These are phyloP conservation scores for Prunella strophiata DNA, from an alignment of 2,797 vertebrate species.

Conservation along the genomic window DNA sequence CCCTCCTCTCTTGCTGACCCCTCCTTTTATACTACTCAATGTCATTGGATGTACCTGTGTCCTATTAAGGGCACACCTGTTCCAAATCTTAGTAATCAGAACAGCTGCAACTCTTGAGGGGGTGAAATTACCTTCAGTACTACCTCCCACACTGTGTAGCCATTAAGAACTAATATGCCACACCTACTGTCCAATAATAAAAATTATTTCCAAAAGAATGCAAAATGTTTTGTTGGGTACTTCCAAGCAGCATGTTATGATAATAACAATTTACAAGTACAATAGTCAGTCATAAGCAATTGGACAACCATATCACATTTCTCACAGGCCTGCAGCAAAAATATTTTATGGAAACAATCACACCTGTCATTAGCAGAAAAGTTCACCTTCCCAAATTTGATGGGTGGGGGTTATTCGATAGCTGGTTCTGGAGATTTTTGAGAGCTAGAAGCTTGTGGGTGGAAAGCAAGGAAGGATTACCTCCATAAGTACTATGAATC, in stretches of 20 bases:
- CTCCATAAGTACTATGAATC: neutral
- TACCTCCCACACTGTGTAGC: neutral
- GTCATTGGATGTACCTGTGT: too few relatives aligned
- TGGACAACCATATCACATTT: neutral
- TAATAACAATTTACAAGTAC: neutral
- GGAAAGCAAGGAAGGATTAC: conserved; percentile 5
- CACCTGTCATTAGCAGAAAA: neutral
- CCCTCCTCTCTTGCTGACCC: too few relatives aligned
- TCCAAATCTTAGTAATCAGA: too few relatives aligned
- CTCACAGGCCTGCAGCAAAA: neutral
- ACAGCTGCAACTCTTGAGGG: too few relatives aligned
- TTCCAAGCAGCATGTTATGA: neutral
- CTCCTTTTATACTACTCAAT: too few relatives aligned
- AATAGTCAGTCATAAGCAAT: neutral
- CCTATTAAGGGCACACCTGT: too few relatives aligned
- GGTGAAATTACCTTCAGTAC: too few relatives aligned
- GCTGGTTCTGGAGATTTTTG: neutral
- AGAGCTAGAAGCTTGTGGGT: neutral
- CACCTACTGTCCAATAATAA: neutral
- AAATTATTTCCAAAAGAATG: neutral
- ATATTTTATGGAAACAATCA: neutral
- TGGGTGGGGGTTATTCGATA: neutral
- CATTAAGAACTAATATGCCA: neutral
- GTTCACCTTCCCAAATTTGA: neutral
- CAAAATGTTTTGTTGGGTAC: neutral